These are phyloP conservation scores for Anastatus disparis DNA, from an alignment of 1,140 invertebrate species.

Conservation along the genomic window DNA sequence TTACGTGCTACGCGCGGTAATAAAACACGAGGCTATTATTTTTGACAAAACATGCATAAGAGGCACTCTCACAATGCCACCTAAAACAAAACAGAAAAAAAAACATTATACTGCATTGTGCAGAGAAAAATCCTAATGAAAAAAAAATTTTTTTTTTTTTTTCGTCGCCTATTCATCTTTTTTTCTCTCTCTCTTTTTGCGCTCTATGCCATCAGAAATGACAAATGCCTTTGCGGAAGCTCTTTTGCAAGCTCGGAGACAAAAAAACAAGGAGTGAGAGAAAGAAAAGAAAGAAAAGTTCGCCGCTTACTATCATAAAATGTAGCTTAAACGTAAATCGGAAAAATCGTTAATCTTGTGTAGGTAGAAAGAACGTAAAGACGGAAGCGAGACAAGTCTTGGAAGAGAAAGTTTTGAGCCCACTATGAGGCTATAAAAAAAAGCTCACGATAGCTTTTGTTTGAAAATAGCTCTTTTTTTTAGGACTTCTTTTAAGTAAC, in stretches of 20 bases:
- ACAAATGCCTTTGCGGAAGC: background rate
- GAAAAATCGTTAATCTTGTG: conserved; percentile 12
- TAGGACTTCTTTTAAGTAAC: background rate
- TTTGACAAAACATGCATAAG: conserved; percentile 7
- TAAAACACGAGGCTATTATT: conserved; percentile 16
- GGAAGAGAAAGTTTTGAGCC: conserved; percentile 4
- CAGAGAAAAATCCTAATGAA: background rate
- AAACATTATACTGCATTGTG: too few species aligned
- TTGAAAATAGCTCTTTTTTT: conserved; percentile 9
- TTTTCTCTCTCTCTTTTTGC: background rate
- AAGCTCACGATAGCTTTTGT: too few species aligned
- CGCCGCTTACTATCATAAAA: too few species aligned
- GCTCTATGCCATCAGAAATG: background rate
- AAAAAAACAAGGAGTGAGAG: too few species aligned
- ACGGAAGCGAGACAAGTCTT: conserved; percentile 11
- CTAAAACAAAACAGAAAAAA: too few species aligned
- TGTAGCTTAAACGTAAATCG: background rate
- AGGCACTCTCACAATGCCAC: background rate
- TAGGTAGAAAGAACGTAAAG: background rate
- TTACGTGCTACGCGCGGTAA: background rate
- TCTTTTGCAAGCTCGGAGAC: conserved; percentile 6
- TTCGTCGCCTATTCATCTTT: background rate
- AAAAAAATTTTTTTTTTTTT: conserved; percentile 6
- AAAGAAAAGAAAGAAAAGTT: too few species aligned
- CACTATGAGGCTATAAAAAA: too few species aligned